Conservation (phyloP, 2,888 invertebrate species). For the Eulithis prunata region DNA sequence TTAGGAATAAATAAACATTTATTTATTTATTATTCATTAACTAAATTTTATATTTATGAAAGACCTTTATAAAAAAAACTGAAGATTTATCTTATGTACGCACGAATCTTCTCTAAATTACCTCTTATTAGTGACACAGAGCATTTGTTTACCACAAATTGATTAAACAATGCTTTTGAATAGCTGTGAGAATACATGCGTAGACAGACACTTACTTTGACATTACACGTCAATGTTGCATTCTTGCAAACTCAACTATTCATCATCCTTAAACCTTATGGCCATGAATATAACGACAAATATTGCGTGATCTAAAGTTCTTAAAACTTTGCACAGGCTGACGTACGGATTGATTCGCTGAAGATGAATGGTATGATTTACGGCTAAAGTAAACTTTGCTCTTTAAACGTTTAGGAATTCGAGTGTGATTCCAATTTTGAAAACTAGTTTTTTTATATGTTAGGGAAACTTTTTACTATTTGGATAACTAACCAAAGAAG, state of each 20-base stretch:
- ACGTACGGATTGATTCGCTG: constrained; percentile 57
- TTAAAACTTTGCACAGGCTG: constrained; percentile 36
- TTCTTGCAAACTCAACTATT: constrained; percentile 43
- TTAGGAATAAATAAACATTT: too few relatives aligned
- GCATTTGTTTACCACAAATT: constrained; percentile 41
- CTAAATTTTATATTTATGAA: too few relatives aligned
- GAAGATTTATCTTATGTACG: too few relatives aligned
- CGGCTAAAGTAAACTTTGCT: constrained; percentile 30
- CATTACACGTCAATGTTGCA: constrained; percentile 56
- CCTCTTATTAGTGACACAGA: constrained; percentile 9
- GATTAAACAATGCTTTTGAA: constrained; percentile 49
- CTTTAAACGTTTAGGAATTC: constrained; percentile 16
- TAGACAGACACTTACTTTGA: constrained; percentile 52
- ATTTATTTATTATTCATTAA: too few relatives aligned
- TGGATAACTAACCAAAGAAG: too few relatives aligned
- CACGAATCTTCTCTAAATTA: not conserved
- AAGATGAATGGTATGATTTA: constrained; percentile 49
- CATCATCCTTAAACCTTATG: constrained; percentile 25
- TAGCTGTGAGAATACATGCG: constrained; percentile 49
- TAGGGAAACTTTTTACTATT: too few relatives aligned
- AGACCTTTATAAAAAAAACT: too few relatives aligned
- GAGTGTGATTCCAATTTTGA: constrained; percentile 16
- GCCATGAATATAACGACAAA: not conserved
- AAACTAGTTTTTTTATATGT: not conserved
- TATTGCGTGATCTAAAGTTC: constrained; percentile 12